Evolutionary conservation across 2,888 invertebrate species (phyloP), one percentile per base, ranked within the genome.

Genomic region (Drosophila vallismaia): DNA sequence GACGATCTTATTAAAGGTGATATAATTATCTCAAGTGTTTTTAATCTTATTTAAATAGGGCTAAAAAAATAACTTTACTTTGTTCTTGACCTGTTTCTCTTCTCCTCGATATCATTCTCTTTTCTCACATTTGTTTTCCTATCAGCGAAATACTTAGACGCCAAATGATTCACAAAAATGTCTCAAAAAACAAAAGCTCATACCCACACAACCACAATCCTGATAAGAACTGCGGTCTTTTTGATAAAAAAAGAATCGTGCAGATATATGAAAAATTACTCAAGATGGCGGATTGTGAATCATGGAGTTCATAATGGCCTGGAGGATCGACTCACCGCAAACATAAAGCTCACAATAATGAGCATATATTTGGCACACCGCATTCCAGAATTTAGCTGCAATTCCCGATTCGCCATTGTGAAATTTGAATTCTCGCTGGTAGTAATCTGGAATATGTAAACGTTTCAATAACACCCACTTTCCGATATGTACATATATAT

Each of bases 321-420:
- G 10, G 2, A 50, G 38, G 45, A 52, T 44, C 26, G 33, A 94
- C 95, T 95, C 90, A 96, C 96, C 92, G 95, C 94, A 92, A 96
- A 96, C 90, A 96, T 94, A 28, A 95, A 93, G 89, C 96, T 96
- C 80, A 96, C 95, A 78, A 94, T 93, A 84, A 96, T 93, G 75
- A 96, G 92, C 92, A 96, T 93, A 88, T 95, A 96, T 91, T 96
- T 96, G 64, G 96, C 95, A 88, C 95, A 93, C 89, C 92, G 94
- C 95, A 95, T 95, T 79, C 95, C 95, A 28, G 94, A 92, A 90
- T 94, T 94, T 64, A 93, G 87, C 76, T 92, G 89, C 56, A 90
- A 79, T 69, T 91, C 91, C 55, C 86, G 77, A 67, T 70, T 80
- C 40, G 75, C 77, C 76, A 75, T 78, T 67, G 57, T 72, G 40